These are phyloP conservation scores for Centropus bengalensis DNA, from an alignment of 2,113 vertebrate genomes.

Conservation along the genomic window DNA sequence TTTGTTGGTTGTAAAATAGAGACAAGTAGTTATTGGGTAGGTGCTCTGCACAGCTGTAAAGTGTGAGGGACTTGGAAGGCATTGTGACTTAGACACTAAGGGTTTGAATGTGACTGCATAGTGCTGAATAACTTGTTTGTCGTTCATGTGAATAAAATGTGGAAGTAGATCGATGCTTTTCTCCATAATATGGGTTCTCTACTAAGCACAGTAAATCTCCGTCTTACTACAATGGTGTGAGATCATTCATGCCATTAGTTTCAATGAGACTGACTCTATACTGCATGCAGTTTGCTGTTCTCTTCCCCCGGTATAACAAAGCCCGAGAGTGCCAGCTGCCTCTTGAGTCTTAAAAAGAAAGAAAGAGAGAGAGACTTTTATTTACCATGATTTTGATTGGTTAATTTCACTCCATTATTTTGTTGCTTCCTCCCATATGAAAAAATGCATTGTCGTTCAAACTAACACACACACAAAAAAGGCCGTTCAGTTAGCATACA, in stretches of 20 bases:
- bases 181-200: slow-evolving; percentile 73
- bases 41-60: slow-evolving; percentile 71
- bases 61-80: slow-evolving; percentile 51
- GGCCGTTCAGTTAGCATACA: neutral
- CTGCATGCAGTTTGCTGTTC: slow-evolving; percentile 72
- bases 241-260: slow-evolving; percentile 75
- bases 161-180: slow-evolving; percentile 75
- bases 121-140: slow-evolving; percentile 71
- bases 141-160: slow-evolving; percentile 71
- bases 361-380: slow-evolving; percentile 66
- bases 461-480: neutral
- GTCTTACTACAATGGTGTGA: slow-evolving; percentile 65
- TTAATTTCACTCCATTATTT: slow-evolving; percentile 66
- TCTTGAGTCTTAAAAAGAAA: slow-evolving; percentile 65
- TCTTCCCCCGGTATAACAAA: slow-evolving; percentile 70
- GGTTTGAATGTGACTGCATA: slow-evolving; percentile 55
- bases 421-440: slow-evolving; percentile 63
- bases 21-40: slow-evolving; percentile 63
- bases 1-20: slow-evolving; percentile 34
- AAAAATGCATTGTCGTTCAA: slow-evolving; percentile 39
- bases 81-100: slow-evolving; percentile 63
- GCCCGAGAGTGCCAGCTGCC: slow-evolving; percentile 72
- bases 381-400: slow-evolving; percentile 66
- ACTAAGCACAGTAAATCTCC: slow-evolving; percentile 72
- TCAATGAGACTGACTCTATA: slow-evolving; percentile 74